These are phyloP conservation scores for Gonocerus acuteangulatus DNA, from an alignment of 2,888 invertebrate species.

Conservation along the genomic window DNA sequence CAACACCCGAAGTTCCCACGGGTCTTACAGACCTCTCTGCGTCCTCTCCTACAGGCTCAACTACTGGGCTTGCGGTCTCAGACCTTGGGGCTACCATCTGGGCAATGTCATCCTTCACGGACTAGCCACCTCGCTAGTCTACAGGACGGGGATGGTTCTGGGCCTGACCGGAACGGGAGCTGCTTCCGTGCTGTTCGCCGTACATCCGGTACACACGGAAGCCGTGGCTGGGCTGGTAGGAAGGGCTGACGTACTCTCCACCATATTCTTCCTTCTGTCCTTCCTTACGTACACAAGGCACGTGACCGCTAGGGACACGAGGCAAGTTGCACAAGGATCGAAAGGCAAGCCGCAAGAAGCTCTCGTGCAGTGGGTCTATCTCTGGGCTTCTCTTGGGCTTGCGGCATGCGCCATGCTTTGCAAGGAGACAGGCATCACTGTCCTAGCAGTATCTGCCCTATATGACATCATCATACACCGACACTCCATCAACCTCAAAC, in stretches of 20 bases:
- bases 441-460: slow-evolving; percentile 78
- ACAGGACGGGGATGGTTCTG: slow-evolving; percentile 35
- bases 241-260: slow-evolving; percentile 86
- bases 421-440: slow-evolving; percentile 92
- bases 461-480: slow-evolving; percentile 62
- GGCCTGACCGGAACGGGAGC: slow-evolving; percentile 56
- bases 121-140: slow-evolving; percentile 63
- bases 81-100: slow-evolving; percentile 77
- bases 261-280: slow-evolving; percentile 79
- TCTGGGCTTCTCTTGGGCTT: slow-evolving; percentile 42
- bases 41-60: slow-evolving; percentile 82
- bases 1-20: slow-evolving; percentile 87
- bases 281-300: slow-evolving; percentile 79
- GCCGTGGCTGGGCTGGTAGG: slow-evolving; percentile 94
- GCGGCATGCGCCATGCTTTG: slow-evolving; percentile 79
- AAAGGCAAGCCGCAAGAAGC: slow-evolving; percentile 29
- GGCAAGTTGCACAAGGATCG: slow-evolving; percentile 3
- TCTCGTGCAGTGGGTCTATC: slow-evolving; percentile 35
- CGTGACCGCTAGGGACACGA: slow-evolving; percentile 43
- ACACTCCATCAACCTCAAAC: slow-evolving; percentile 31
- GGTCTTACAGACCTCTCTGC: slow-evolving; percentile 90
- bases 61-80: slow-evolving; percentile 65
- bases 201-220: slow-evolving; percentile 94
- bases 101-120: slow-evolving; percentile 81
- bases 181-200: slow-evolving; percentile 69